Evolutionary conservation across 2,113 vertebrate genomes (phyloP), one percentile per base, ranked within the genome.

Genomic region (Paradoxurus hermaphroditus): DNA sequence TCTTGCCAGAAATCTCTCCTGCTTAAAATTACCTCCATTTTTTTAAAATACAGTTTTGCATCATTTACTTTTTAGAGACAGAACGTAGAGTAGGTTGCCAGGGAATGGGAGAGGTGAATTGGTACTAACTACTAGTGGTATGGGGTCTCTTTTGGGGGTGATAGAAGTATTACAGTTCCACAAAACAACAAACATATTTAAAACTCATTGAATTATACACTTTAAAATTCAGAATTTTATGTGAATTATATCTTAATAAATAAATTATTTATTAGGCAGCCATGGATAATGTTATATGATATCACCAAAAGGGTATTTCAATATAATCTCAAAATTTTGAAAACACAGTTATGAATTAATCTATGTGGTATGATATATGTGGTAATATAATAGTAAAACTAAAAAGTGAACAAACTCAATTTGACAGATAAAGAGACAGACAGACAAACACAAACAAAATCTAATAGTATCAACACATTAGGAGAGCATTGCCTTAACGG

Each of bases 1-100:
- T 41, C 16, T 36, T 97, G 9, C 21, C 65, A 90, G 31, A 56
- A 46, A 70, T 14, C 68, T 51, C 39, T 62, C 29, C 39, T 31
- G 16, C 53, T 95, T 75, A 23, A 95, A 96, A 92, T 94, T 14
- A 75, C 39, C 31, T 90, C n/a, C 5, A 41, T 67, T 65, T 92
- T 81, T 86, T 72, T n/a, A n/a, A n/a, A n/a, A 77, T 39, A 83
- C 6, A 59, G 83, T 87, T n/a, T 94, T 77, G 51, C 13, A 86
- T 85, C 39, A 90, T 39, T 94, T 46, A 86, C 21, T 85, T 44
- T 68, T 70, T 86, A 70, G 36, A 68, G 46, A 81, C 10, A 62
- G 16, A 86, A 56, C 34, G n/a, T 68, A 44, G 14, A 51, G 7
- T 49, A 8, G 12, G 7, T 84, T 68, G 0, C 10, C 46, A 41